Percentiles rank a stretch among this genome's conserved stretches.
Conservation (phyloP, 2,113 vertebrate species). For the Progne subis region DNA sequence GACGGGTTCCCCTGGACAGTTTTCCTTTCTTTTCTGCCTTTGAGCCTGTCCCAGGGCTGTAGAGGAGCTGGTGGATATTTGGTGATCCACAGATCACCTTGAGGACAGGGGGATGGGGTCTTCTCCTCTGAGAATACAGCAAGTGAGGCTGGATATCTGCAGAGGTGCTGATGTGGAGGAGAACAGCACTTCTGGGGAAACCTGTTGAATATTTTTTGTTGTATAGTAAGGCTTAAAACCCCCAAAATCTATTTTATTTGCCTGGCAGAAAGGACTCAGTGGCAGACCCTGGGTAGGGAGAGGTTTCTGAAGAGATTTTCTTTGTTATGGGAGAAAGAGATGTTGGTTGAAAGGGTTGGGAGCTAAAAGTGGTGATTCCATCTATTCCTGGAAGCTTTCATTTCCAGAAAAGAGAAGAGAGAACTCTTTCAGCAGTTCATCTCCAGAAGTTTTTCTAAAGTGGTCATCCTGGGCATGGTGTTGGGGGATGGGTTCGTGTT, state of each 20-base stretch:
- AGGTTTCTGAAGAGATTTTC: neutral
- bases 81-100: neutral
- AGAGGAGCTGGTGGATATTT: neutral
- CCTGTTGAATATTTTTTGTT: neutral
- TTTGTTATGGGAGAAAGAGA: neutral
- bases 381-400: neutral
- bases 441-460: neutral
- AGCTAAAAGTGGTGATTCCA: neutral
- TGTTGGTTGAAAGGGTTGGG: neutral
- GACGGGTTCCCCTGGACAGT: neutral
- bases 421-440: neutral
- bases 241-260: neutral
- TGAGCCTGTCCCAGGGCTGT: neutral
- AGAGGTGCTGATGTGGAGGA: neutral
- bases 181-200: neutral
- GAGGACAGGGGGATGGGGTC: neutral
- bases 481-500: fast-evolving
- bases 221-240: neutral
- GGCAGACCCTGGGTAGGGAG: neutral
- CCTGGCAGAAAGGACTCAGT: neutral
- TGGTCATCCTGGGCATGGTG: neutral
- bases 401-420: no score
- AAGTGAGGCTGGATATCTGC: neutral
- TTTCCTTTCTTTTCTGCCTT: neutral
- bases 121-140: neutral